A percentile compares a stretch with the other conserved stretches of the same genome.
Evolutionary conservation across 2,113 vertebrate species (phyloP).

Genomic region (Thalassarche chlororhynchos): DNA sequence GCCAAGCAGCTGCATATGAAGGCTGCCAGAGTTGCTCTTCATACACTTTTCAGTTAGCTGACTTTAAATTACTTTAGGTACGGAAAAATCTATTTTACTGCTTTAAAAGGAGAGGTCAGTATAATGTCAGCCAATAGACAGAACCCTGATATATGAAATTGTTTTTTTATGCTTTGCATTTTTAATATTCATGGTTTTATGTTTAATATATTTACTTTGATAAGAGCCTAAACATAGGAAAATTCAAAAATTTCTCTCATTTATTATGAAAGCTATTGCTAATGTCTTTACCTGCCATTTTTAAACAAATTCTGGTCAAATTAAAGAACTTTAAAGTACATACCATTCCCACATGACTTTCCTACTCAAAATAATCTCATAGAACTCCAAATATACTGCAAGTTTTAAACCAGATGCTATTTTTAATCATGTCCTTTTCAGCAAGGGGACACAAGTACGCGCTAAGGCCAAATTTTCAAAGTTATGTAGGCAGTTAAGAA

Average conservation of each 20-base stretch:
- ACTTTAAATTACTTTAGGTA: conserved; percentile 58
- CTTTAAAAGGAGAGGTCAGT: conserved; percentile 27
- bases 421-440: neutral
- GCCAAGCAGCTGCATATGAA: conserved; percentile 56
- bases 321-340: neutral
- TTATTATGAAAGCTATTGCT: neutral
- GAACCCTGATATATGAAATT: neutral
- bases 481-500: neutral
- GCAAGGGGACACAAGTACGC: neutral
- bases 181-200: neutral
- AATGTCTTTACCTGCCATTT: neutral
- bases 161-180: neutral
- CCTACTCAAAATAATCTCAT: neutral
- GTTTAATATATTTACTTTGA: neutral
- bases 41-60: conserved; percentile 27
- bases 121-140: conserved; percentile 36
- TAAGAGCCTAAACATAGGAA: neutral
- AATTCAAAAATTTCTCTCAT: neutral
- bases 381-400: neutral
- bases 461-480: neutral
- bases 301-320: neutral
- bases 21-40: conserved; percentile 42
- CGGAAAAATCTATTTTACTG: conserved; percentile 40
- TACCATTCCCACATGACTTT: neutral
- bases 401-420: neutral